These are phyloP conservation scores for Cerastoderma edule DNA, from an alignment of 2,888 invertebrate species.

Conservation along the genomic window DNA sequence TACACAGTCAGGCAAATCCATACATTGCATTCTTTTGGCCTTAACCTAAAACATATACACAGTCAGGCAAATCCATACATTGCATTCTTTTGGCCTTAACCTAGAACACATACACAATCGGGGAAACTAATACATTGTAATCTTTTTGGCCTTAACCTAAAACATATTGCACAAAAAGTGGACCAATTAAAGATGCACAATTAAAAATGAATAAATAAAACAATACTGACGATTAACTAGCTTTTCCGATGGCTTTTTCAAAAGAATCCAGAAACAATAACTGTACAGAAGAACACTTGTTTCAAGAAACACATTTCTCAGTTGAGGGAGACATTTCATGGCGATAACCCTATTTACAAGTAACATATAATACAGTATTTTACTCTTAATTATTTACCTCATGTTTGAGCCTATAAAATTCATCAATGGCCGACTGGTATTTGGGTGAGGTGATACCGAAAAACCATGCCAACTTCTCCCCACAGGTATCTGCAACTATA, in stretches of 20 bases:
- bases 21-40: not conserved
- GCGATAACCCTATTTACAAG: not conserved
- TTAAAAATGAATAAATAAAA: too few relatives aligned
- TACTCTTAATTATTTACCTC: constrained; percentile 84
- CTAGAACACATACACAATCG: not conserved
- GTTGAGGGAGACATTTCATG: not conserved
- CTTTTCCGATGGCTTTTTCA: too few relatives aligned
- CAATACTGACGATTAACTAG: too few relatives aligned
- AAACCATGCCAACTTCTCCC: constrained; percentile 91
- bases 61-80: not conserved
- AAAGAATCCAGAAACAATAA: not conserved
- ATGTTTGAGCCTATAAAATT: constrained; percentile 89
- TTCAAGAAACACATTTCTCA: not conserved
- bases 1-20: not conserved
- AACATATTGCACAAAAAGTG: too few relatives aligned
- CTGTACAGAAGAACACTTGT: not conserved
- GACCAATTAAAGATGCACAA: too few relatives aligned
- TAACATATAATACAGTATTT: not conserved
- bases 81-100: not conserved
- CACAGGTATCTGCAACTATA: constrained; percentile 88
- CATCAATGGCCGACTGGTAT: constrained; percentile 93
- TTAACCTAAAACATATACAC: not conserved
- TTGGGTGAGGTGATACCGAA: constrained; percentile 95
- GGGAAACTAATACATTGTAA: not conserved
- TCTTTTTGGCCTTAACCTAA: not conserved